Conservation (phyloP, 2,797 vertebrate species). For the Stomatorhinus walkeri region DNA sequence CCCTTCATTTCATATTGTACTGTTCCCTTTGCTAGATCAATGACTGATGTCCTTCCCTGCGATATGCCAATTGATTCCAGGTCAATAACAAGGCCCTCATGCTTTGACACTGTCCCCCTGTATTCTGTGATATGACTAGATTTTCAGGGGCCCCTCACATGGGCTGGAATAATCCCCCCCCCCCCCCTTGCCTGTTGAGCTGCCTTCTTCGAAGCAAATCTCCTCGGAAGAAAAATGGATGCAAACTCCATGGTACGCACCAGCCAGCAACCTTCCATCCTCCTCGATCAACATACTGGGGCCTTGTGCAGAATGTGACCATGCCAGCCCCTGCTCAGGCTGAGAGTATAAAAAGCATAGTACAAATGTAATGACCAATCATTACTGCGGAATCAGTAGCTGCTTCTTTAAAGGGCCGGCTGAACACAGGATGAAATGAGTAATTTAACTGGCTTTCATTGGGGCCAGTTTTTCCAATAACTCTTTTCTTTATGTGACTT, state of each 20-base stretch:
- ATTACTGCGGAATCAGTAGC: conserved; percentile 8
- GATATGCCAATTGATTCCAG: conserved; percentile 23
- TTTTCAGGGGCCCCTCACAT: conserved; percentile 26
- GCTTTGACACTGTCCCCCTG: background rate
- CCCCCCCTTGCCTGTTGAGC: conserved; percentile 8
- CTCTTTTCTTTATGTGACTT: conserved; percentile 29
- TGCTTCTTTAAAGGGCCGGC: background rate
- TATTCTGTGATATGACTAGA: conserved; percentile 1
- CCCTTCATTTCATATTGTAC: conserved; percentile 7
- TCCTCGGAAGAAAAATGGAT: conserved; percentile 21
- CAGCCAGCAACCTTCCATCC: conserved; percentile 19
- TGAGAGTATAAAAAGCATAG: background rate
- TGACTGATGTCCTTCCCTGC: conserved; percentile 9
- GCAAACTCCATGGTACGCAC: conserved; percentile 32
- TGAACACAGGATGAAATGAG: conserved; percentile 2
- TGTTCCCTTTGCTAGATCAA: conserved; percentile 26
- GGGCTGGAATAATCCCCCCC: conserved; percentile 12
- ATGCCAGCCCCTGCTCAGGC: background rate
- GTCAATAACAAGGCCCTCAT: background rate
- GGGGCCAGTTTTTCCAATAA: conserved; percentile 19
- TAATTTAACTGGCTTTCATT: conserved; percentile 13
- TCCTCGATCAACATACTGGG: conserved; percentile 27
- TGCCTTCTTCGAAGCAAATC: conserved; percentile 14
- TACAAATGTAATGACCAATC: conserved; percentile 26
- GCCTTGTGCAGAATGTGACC: conserved; percentile 10